phyloP scores from a whole-genome alignment of 2,797 vertebrate genomes.

The Merluccius polli region DNA sequence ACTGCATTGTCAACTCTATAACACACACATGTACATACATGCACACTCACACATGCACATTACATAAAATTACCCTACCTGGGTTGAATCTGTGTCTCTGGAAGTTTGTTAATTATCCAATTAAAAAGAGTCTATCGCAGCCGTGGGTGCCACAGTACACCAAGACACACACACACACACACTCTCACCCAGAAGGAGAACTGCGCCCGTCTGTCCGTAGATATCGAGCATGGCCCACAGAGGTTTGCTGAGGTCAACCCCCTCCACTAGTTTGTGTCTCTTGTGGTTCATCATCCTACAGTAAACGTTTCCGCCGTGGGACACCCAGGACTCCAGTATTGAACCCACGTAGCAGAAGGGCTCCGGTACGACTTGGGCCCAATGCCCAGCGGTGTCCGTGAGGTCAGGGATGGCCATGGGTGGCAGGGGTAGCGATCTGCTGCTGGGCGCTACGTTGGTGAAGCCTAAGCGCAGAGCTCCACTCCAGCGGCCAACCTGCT shows the following conservation, averaged over 20 bases:
- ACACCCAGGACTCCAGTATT: constrained; percentile 75
- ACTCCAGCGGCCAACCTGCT: constrained; percentile 30
- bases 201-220: constrained; percentile 74
- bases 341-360: constrained; percentile 31
- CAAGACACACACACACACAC: background rate
- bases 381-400: constrained; percentile 58
- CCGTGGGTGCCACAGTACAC: too few relatives aligned
- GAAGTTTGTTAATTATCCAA: too few relatives aligned
- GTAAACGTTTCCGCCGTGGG: constrained; percentile 47
- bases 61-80: too few relatives aligned
- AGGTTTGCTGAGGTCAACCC: constrained; percentile 51
- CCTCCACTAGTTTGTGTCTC: constrained; percentile 23
- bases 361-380: constrained; percentile 58
- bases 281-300: background rate
- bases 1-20: background rate
- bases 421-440: constrained; percentile 63
- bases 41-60: background rate
- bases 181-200: constrained; percentile 73
- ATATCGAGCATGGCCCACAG: constrained; percentile 83
- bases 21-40: background rate
- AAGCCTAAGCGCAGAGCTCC: constrained; percentile 81
- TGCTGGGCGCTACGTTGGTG: constrained; percentile 67
- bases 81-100: too few relatives aligned
- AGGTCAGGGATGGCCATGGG: constrained; percentile 73
- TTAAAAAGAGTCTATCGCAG: too few relatives aligned